Evolutionary conservation across 2,113 vertebrate species (phyloP), one percentile per base, ranked within the genome.

Genomic region (Potamarius usumacintae): DNA sequence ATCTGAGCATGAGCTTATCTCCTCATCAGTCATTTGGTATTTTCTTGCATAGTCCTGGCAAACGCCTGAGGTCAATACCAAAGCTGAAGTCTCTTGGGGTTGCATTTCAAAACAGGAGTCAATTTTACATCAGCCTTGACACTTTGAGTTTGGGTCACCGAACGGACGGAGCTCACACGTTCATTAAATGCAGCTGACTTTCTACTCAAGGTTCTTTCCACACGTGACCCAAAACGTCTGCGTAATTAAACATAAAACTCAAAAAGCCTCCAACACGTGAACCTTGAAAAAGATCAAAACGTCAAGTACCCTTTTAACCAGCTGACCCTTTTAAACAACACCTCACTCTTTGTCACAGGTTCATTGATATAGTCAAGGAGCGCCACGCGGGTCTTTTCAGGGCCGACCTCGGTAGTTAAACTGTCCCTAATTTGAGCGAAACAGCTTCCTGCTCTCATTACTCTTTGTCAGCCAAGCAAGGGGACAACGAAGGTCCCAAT

Each of bases 391-490:
- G 58, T 60, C 27, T 79, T 79, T 55, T 77, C 63, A 17, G 74
- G 85, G 82, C 14, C 77, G 87, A 88, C 87, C 89, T 86, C 52
- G 4, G 79, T 86, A 69, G 88, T 84, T 88, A 88, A 90, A 90
- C 85, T 81, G 78, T 86, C 82, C 52, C 82, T 90, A 90, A 88
- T 90, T 90, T 90, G 86, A 88, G 82, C 76, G 27, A 82, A 82
- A 86, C 50, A 84, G 80, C 85, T 90, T 90, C 89, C 89, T 88
- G 89, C 74, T 82, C 88, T 85, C 89, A 88, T 90, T 88, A 88
- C 77, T 90, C 87, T 88, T 53, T 90, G 87, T 84, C 76, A 72
- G 67, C 30, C 22, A 12, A 83, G 69, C 42, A 8, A 18, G 65
- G 85, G 82, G 87, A 90, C 85, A 65, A 86, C 65, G 52, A 74